A percentile compares a stretch with the other conserved stretches of the same genome.
Evolutionary conservation across 1,140 invertebrate genomes (phyloP).

Genomic region (Drosophila sechellia): DNA sequence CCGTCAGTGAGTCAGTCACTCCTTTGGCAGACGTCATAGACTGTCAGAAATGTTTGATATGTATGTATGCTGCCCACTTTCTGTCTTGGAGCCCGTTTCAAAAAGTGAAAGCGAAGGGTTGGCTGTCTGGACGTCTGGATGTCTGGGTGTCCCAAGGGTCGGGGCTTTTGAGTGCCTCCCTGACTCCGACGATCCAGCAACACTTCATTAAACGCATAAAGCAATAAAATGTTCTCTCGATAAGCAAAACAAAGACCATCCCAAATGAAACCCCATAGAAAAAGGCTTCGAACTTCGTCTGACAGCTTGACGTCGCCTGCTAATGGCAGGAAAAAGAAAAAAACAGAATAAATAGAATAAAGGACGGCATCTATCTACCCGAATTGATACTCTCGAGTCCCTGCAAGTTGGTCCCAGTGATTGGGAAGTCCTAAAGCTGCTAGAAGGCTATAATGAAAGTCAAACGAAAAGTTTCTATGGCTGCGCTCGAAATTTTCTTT

Average conservation of each 20-base stretch:
- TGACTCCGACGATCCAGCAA: constrained; percentile 25
- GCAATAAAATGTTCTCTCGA: constrained; percentile 75
- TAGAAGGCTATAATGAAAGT: constrained; percentile 4
- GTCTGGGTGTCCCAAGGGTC: constrained; percentile 17
- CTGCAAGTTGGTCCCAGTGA: neutral
- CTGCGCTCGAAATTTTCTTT: constrained; percentile 1
- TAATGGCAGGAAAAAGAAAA: constrained; percentile 51
- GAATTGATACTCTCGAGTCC: constrained; percentile 13
- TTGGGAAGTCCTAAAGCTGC: constrained; percentile 44
- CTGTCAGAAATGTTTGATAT: constrained; percentile 79
- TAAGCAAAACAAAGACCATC: constrained; percentile 56
- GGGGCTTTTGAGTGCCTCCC: constrained; percentile 9
- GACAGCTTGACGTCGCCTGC: constrained; percentile 70
- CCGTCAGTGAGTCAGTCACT: constrained; percentile 21
- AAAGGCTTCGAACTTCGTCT: constrained; percentile 51
- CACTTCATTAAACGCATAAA: constrained; percentile 83
- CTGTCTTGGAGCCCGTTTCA: constrained; percentile 9
- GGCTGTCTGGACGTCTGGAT: constrained; percentile 6
- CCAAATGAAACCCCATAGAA: constrained; percentile 18
- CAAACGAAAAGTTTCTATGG: constrained; percentile 14
- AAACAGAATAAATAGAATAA: constrained; percentile 1
- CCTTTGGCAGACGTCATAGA: constrained; percentile 30
- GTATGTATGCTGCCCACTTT: constrained; percentile 26
- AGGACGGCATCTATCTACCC: neutral
- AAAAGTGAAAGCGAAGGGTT: constrained; percentile 80